These are phyloP conservation scores for Epistrophe grossulariae DNA, from an alignment of 2,888 invertebrate genomes.

Conservation along the genomic window DNA sequence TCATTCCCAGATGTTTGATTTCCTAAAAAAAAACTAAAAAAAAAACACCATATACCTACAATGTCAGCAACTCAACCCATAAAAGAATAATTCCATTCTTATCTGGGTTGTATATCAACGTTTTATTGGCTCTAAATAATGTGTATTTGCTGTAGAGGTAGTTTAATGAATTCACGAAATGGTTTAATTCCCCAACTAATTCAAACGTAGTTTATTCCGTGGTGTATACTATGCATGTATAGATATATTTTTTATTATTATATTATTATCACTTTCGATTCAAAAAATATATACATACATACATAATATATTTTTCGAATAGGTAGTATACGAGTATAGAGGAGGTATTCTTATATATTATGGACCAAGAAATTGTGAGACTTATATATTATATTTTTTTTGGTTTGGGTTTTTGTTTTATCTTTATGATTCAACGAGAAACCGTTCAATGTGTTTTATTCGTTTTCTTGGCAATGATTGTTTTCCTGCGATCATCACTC, in stretches of 20 bases:
- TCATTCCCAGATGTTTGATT: slow-evolving; percentile 35
- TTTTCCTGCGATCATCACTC: slow-evolving; percentile 46
- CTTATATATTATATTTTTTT: slow-evolving; percentile 31
- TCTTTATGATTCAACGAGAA: slow-evolving; percentile 64
- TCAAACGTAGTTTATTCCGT: slow-evolving; percentile 41
- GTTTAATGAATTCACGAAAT: slow-evolving; percentile 72
- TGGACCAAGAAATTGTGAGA: slow-evolving; percentile 42
- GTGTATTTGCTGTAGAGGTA: slow-evolving; percentile 73
- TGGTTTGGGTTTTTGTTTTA: slow-evolving; percentile 49
- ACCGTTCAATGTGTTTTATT: slow-evolving; percentile 63
- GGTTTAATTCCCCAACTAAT: slow-evolving; percentile 57
- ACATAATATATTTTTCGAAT: background rate
- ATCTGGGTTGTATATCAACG: slow-evolving; percentile 71
- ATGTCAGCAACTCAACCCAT: slow-evolving; percentile 31
- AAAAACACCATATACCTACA: slow-evolving; percentile 47
- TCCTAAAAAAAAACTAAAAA: slow-evolving; percentile 49
- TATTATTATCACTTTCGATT: slow-evolving; percentile 64
- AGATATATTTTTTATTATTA: background rate
- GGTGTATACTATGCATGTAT: background rate
- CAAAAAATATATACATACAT: background rate
- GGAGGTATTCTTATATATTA: background rate
- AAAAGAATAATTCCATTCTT: slow-evolving; percentile 58
- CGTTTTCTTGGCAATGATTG: slow-evolving; percentile 61
- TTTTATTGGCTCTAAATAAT: slow-evolving; percentile 73
- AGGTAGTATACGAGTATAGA: background rate